A percentile compares a stretch with the other conserved stretches of the same genome.
Evolutionary conservation across 2,888 invertebrate species (phyloP).

Genomic region (Lepidochitona cinerea): DNA sequence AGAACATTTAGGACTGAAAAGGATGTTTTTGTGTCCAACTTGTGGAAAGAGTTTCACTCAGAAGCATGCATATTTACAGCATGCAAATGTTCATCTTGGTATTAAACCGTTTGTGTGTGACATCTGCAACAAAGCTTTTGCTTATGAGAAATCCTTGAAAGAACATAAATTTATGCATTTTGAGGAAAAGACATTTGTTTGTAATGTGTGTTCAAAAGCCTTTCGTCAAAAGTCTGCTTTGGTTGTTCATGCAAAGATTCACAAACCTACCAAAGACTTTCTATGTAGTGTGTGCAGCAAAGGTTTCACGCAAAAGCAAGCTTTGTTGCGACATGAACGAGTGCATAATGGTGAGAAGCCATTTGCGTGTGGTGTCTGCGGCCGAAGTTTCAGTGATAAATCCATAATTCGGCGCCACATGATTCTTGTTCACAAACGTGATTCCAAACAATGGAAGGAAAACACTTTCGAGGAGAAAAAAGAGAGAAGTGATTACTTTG

Average conservation of each 20-base stretch:
- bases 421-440: slow-evolving; percentile 53
- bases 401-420: slow-evolving; percentile 57
- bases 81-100: slow-evolving; percentile 57
- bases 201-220: slow-evolving; percentile 64
- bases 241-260: slow-evolving; percentile 68
- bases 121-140: slow-evolving; percentile 52
- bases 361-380: slow-evolving; percentile 68
- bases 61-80: slow-evolving; percentile 53
- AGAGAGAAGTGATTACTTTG: not conserved
- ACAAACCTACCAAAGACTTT: slow-evolving; percentile 68
- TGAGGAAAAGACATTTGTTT: slow-evolving; percentile 64
- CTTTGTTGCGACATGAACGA: slow-evolving; percentile 70
- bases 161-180: slow-evolving; percentile 66
- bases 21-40: slow-evolving; percentile 48
- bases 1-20: slow-evolving; percentile 51
- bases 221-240: slow-evolving; percentile 70
- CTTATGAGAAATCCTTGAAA: slow-evolving; percentile 55
- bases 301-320: slow-evolving; percentile 71
- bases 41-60: slow-evolving; percentile 62
- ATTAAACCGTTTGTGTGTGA: slow-evolving; percentile 57
- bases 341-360: slow-evolving; percentile 70
- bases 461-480: slow-evolving; percentile 33
- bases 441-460: slow-evolving; percentile 50
- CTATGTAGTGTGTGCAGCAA: slow-evolving; percentile 69
- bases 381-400: slow-evolving; percentile 64